A percentile compares a stretch with the other conserved stretches of the same genome.
These are phyloP conservation scores for Azemiops feae DNA, from an alignment of 2,113 vertebrate genomes.

Conservation along the genomic window DNA sequence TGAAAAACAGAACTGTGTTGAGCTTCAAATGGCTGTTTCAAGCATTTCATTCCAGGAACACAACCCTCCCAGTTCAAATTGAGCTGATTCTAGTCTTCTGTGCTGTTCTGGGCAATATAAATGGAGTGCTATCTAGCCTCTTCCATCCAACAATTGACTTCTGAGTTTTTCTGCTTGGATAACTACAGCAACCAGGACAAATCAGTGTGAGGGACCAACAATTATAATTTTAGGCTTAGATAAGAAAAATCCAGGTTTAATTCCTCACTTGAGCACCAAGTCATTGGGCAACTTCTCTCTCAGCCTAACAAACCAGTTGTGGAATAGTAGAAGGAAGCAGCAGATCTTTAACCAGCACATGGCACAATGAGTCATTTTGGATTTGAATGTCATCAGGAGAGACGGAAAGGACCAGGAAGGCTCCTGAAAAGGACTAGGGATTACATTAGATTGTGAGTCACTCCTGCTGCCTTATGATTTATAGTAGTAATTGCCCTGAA, in stretches of 20 bases:
- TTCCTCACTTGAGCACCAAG: neutral
- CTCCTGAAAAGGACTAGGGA: neutral
- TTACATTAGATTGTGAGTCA: neutral
- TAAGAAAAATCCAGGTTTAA: neutral
- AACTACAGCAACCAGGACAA: neutral
- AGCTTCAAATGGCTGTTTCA: neutral
- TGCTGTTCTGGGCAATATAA: neutral
- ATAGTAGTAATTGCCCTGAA: neutral
- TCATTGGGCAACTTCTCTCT: neutral
- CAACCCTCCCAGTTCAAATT: neutral
- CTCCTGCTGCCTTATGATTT: neutral
- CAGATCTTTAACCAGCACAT: neutral
- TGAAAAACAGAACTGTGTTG: neutral
- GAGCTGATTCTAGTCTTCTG: neutral
- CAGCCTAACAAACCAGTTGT: neutral
- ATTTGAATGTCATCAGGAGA: neutral
- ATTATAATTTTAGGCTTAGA: neutral
- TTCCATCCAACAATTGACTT: neutral
- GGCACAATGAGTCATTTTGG: neutral
- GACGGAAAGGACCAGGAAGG: neutral
- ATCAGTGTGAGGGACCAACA: neutral
- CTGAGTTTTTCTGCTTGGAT: neutral
- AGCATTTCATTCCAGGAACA: neutral
- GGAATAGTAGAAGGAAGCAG: neutral
- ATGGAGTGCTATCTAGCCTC: neutral